Percentiles rank a stretch among this genome's conserved stretches.
Evolutionary conservation across 2,888 invertebrate species (phyloP).

Genomic region (Tethea ocularis): DNA sequence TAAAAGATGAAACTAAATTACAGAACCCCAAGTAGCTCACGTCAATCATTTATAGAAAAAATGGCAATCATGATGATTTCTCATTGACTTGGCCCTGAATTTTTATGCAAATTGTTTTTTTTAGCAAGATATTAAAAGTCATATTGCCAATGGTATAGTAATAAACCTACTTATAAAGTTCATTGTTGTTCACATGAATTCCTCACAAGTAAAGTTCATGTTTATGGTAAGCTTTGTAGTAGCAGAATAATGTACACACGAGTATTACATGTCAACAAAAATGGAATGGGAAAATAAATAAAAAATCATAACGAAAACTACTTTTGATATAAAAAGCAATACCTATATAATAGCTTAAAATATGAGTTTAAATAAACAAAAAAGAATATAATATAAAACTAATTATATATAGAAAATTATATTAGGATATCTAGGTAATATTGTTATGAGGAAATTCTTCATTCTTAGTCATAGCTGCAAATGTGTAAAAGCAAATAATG

Average conservation of each 20-base stretch:
- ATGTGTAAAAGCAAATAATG: background rate
- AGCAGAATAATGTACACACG: no score
- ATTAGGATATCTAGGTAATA: no score
- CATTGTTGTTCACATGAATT: background rate
- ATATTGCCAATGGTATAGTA: background rate
- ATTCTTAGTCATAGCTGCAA: background rate
- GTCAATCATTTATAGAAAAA: background rate
- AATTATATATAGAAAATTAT: no score
- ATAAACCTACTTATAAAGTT: background rate
- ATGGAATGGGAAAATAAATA: no score
- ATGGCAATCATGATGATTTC: background rate
- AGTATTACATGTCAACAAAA: no score
- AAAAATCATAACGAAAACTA: no score
- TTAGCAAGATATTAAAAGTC: background rate
- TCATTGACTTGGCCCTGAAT: background rate
- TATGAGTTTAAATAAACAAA: no score
- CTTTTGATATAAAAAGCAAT: no score
- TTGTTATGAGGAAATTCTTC: no score
- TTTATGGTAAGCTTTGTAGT: background rate
- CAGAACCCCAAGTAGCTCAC: background rate
- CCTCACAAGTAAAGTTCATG: background rate
- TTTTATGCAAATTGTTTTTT: background rate
- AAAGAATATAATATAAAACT: no score
- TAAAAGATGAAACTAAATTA: background rate
- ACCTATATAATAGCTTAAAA: no score